These are phyloP conservation scores for Solea solea DNA, from an alignment of 2,113 vertebrate genomes.

Conservation along the genomic window DNA sequence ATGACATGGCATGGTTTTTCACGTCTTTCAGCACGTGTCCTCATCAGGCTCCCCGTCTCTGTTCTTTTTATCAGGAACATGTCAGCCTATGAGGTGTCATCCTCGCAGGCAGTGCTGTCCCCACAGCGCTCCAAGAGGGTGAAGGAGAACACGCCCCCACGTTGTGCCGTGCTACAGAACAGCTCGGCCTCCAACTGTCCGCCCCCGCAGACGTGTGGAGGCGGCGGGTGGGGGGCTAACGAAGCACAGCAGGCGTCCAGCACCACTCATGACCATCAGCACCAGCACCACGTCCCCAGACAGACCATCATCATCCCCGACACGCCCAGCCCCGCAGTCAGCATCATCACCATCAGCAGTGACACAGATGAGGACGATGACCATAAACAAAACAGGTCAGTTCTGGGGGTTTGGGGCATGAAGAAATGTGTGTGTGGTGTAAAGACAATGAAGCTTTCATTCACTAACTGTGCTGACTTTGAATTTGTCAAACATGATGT, in stretches of 20 bases:
- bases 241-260: constrained; percentile 86
- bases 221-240: constrained; percentile 85
- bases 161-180: constrained; percentile 90
- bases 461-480: too few relatives aligned
- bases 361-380: constrained; percentile 98
- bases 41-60: not conserved
- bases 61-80: constrained; percentile 82
- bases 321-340: constrained; percentile 96
- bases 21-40: not conserved
- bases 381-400: constrained; percentile 92
- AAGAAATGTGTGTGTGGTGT: too few relatives aligned
- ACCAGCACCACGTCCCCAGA: constrained; percentile 87
- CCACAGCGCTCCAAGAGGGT: constrained; percentile 97
- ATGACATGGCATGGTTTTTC: not conserved
- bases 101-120: constrained; percentile 90
- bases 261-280: constrained; percentile 85
- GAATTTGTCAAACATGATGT: too few relatives aligned
- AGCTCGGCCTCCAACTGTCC: constrained; percentile 84
- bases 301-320: constrained; percentile 98
- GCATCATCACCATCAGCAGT: constrained; percentile 99
- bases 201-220: constrained; percentile 83
- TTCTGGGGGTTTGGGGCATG: not conserved
- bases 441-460: too few relatives aligned
- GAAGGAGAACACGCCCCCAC: constrained; percentile 97
- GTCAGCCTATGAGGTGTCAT: constrained; percentile 93